Conservation (phyloP, 2,888 invertebrate species). For the Maniola hyperantus region DNA sequence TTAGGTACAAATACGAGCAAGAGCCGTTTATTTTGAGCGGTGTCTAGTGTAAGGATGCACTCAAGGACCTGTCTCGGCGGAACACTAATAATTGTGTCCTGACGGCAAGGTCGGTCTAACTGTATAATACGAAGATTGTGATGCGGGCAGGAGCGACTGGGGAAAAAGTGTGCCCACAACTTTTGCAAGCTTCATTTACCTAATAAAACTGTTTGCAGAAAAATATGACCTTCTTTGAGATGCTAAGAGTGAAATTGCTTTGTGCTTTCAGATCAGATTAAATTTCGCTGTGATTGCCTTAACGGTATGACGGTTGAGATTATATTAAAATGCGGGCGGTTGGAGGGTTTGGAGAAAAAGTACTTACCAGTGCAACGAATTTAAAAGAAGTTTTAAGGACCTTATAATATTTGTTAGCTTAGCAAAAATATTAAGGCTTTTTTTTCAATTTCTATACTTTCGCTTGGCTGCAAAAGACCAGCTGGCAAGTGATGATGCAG, state of each 20-base stretch:
- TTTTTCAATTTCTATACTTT: too few species aligned
- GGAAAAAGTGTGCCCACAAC: constrained; percentile 27
- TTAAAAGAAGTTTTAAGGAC: background rate
- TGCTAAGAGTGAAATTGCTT: constrained; percentile 23
- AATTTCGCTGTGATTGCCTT: constrained; percentile 31
- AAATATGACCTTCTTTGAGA: constrained; percentile 19
- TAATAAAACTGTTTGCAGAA: constrained; percentile 6
- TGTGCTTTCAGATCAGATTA: constrained; percentile 20
- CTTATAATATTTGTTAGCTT: too few species aligned
- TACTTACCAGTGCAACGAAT: background rate
- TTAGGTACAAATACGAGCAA: background rate
- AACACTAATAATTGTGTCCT: constrained; percentile 70
- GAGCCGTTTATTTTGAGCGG: constrained; percentile 34
- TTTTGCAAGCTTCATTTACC: constrained; percentile 7
- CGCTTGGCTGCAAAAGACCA: too few species aligned
- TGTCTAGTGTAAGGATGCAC: constrained; percentile 53
- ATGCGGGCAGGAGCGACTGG: constrained; percentile 53
- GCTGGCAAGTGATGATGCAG: too few species aligned
- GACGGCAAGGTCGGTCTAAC: constrained; percentile 69
- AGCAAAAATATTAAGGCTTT: too few species aligned
- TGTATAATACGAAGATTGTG: constrained; percentile 74
- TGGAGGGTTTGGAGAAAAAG: constrained; percentile 48
- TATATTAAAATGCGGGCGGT: constrained; percentile 41
- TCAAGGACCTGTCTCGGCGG: constrained; percentile 55
- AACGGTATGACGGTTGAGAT: constrained; percentile 26